Evolutionary conservation across 2,797 vertebrate genomes (phyloP).

Genomic region (Zalophus californianus): DNA sequence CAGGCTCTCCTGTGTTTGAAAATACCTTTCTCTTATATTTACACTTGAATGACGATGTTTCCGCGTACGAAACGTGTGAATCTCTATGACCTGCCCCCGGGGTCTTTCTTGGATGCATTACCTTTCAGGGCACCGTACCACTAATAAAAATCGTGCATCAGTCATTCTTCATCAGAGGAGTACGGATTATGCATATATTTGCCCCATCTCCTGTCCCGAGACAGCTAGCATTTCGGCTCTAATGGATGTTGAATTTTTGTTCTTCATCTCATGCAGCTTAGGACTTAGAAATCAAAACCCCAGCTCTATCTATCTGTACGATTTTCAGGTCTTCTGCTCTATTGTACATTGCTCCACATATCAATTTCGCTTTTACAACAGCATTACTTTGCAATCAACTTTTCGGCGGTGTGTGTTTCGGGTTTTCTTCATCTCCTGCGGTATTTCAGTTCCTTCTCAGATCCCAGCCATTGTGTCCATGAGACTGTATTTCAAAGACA

Average conservation of each 20-base stretch:
- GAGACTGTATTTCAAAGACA: background rate
- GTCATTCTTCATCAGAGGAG: accelerated
- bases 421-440: background rate
- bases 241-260: background rate
- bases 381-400: background rate
- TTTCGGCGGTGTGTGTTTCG: accelerated
- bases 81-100: accelerated
- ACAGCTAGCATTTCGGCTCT: accelerated
- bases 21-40: background rate
- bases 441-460: background rate
- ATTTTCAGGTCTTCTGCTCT: too few relatives aligned
- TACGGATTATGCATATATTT: accelerated
- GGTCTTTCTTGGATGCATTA: too few relatives aligned
- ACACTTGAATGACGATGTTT: accelerated
- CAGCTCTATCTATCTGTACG: too few relatives aligned
- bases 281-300: background rate
- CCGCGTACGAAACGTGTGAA: too few relatives aligned
- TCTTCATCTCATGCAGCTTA: background rate
- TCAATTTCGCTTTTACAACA: background rate
- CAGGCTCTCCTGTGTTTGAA: background rate
- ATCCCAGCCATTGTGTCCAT: too few relatives aligned
- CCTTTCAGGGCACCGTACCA: background rate
- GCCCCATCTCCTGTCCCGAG: too few relatives aligned
- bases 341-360: accelerated
- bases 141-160: background rate